Base-by-base conservation (phyloP, 2,113 vertebrate species). In the Caranx ignobilis region DNA sequence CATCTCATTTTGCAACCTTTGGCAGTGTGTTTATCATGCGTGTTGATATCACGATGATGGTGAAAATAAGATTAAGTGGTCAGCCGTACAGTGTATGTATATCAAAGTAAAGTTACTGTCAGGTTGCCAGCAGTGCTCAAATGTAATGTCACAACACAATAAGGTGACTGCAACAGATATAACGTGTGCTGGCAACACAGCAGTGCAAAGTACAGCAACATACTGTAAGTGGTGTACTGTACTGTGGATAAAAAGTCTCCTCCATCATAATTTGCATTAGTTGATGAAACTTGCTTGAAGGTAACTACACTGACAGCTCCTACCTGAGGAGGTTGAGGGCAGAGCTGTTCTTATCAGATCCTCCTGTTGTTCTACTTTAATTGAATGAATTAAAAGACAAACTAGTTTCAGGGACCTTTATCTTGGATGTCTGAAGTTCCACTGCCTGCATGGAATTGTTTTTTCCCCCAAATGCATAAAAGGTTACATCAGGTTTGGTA, bases 331-430 rank as follows among this genome's bases (percentile, higher is more conserved):
- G 56, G 31, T 15, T 0, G 48, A 45, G 6, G 37, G 47, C n/a
- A 31, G n/a, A 2, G 48, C 0, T 31, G 21, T 0, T 9, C 39
- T 66, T 52, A 82, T 61, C 68, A 67, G 74, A 77, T 21, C 62
- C 32, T 68, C 62, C n/a, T 52, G 50, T 63, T 31, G 31, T 13
- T 26, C 52, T 4, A 59, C 47, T 62, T 48, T 78, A 67, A 73
- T 37, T 56, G 3, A 45, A 48, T 11, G 10, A 73, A 67, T 72
- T 61, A 66, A 71, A 64, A 39, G 66, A 34, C 35, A 39, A 56
- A 39, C 37, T 75, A 2, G 69, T 45, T 68, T 41, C 43, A 39
- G 41, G 54, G 62, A 31, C 0, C 55, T 63, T 83, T 32, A 73
- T 78, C 69, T 73, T 11, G 3, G 45, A 18, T n/a, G 35, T 50